Percentiles rank a stretch among this genome's conserved stretches.
Conservation (phyloP, 2,888 invertebrate species). For the Habroteleia sp. region DNA sequence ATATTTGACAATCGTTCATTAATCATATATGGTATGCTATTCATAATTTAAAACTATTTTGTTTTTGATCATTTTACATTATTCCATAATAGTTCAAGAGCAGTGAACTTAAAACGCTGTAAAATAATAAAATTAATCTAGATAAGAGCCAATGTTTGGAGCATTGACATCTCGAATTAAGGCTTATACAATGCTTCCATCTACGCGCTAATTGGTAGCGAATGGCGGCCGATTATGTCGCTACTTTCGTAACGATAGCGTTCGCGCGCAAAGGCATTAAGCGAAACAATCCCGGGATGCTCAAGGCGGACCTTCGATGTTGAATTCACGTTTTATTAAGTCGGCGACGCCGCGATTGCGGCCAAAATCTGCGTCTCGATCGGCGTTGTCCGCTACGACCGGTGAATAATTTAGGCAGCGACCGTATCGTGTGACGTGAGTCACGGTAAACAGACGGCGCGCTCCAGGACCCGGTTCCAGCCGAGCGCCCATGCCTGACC, state of each 20-base stretch:
- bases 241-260: conserved; percentile 2
- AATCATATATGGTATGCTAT: no score
- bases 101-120: no score
- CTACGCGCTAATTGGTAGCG: no score
- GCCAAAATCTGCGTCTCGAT: conserved; percentile 24
- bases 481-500: conserved; percentile 79
- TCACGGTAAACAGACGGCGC: conserved; percentile 64
- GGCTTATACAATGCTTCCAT: no score
- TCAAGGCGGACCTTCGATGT: conserved; percentile 1
- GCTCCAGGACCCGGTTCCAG: conserved; percentile 75
- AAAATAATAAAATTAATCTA: no score
- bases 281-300: background rate
- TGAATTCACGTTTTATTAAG: conserved; percentile 25
- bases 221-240: no score
- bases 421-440: conserved; percentile 79
- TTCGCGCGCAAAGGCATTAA: conserved; percentile 6
- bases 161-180: no score
- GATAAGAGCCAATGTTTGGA: no score
- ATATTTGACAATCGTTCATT: no score
- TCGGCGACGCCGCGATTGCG: conserved; percentile 10
- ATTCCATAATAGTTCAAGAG: no score
- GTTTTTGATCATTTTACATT: no score
- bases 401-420: conserved; percentile 75
- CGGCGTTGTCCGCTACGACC: conserved; percentile 66
- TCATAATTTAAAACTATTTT: no score